Percentiles rank a stretch among this genome's conserved stretches.
Conservation (phyloP, 2,888 invertebrate species). For the Mimas tiliae region DNA sequence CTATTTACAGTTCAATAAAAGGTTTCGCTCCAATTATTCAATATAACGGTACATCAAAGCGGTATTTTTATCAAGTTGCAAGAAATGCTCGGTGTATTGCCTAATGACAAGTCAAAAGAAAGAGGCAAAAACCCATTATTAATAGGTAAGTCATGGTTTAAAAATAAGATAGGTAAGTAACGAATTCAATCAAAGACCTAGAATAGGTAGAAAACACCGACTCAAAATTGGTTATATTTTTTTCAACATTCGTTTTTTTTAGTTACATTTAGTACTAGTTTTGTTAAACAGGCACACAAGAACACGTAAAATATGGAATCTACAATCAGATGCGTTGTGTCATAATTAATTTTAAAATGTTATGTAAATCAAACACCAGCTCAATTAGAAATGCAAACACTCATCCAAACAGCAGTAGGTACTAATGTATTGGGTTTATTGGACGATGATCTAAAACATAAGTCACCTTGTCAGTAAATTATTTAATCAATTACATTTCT, state of each 20-base stretch:
- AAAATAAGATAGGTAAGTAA: too few relatives aligned
- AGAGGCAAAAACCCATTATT: too few relatives aligned
- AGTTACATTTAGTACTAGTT: too few relatives aligned
- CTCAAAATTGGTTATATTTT: too few relatives aligned
- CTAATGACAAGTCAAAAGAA: background rate
- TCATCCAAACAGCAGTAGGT: conserved; percentile 6
- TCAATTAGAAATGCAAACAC: conserved; percentile 25
- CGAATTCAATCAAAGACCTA: too few relatives aligned
- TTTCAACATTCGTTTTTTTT: too few relatives aligned
- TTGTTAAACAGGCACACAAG: too few relatives aligned
- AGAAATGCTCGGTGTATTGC: background rate
- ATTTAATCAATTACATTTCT: conserved; percentile 39
- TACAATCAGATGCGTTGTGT: too few relatives aligned
- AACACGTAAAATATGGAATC: too few relatives aligned
- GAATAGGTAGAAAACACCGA: too few relatives aligned
- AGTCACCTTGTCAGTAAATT: conserved; percentile 47
- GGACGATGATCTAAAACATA: conserved; percentile 37
- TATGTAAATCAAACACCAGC: conserved; percentile 10
- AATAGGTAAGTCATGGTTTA: too few relatives aligned
- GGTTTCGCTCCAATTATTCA: conserved; percentile 4
- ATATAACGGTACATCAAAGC: background rate
- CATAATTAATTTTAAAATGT: background rate
- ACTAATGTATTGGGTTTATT: conserved; percentile 9
- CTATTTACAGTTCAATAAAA: background rate
- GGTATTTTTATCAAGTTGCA: background rate